phyloP scores from a whole-genome alignment of 2,888 invertebrate species.

The Oscheius sp. region DNA sequence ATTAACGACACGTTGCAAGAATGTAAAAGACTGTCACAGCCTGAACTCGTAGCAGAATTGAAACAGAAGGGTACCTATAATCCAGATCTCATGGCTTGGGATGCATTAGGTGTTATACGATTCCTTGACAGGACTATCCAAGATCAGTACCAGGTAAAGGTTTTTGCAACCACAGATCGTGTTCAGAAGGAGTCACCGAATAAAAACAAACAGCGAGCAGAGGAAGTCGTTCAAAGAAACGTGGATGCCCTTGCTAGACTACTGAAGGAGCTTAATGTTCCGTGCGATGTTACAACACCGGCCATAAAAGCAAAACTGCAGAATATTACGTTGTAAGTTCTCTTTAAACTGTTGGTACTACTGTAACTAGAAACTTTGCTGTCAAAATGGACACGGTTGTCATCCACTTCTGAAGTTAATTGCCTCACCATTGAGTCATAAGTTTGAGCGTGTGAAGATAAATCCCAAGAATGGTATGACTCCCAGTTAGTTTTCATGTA shows the following conservation, averaged over 20 bases:
- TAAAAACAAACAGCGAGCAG: conserved; percentile 37
- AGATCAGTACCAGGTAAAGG: conserved; percentile 70
- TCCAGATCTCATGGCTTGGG: conserved; percentile 74
- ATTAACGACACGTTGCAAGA: conserved; percentile 47
- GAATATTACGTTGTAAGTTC: conserved; percentile 66
- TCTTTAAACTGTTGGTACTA: not conserved
- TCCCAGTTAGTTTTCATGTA: too few species aligned
- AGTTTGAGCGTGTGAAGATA: too few species aligned
- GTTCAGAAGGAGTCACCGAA: conserved; percentile 57
- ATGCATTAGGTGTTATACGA: conserved; percentile 71
- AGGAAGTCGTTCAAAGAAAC: conserved; percentile 68
- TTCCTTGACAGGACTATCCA: conserved; percentile 70
- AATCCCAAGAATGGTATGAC: too few species aligned
- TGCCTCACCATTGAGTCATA: too few species aligned
- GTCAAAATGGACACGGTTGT: not conserved
- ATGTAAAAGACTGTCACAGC: conserved; percentile 51
- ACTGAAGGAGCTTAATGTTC: conserved; percentile 68
- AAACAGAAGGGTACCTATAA: conserved; percentile 69
- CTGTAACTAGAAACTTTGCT: too few species aligned
- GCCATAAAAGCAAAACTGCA: conserved; percentile 58
- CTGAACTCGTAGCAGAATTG: conserved; percentile 52
- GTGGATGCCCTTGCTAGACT: conserved; percentile 71
- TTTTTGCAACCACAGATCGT: not conserved
- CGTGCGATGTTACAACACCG: conserved; percentile 67
- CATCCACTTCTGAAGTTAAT: too few species aligned